These are phyloP conservation scores for Sminthurides bifidus DNA, from an alignment of 1,140 invertebrate species.

Conservation along the genomic window DNA sequence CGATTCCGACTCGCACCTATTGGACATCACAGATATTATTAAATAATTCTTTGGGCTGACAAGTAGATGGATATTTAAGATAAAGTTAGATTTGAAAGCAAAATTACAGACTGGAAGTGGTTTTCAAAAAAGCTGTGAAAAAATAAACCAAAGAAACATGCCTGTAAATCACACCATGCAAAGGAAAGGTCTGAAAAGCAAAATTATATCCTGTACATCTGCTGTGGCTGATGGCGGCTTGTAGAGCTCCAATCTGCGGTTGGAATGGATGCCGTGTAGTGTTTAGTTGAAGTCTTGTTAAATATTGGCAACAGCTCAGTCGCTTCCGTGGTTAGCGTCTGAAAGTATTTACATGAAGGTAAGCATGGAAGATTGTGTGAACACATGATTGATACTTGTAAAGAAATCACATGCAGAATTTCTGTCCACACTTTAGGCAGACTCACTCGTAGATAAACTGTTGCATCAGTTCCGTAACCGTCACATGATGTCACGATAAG, in stretches of 20 bases:
- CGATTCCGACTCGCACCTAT: no score
- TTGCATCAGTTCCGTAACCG: constrained; percentile 91
- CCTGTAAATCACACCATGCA: no score
- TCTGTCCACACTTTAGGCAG: neutral
- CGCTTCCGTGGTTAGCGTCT: constrained; percentile 87
- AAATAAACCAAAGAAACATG: no score
- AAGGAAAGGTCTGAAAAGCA: no score
- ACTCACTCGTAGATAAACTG: constrained; percentile 87
- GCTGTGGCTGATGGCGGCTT: neutral
- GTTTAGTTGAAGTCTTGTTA: constrained; percentile 84
- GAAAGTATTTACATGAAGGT: no score
- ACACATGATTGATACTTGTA: neutral
- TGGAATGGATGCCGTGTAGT: constrained; percentile 67
- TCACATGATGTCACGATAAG: constrained; percentile 84
- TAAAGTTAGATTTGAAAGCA: no score
- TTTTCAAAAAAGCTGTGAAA: no score
- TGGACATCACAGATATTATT: no score
- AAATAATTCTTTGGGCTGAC: no score
- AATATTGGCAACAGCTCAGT: constrained; percentile 92
- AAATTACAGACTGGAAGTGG: no score
- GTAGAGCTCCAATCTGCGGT: constrained; percentile 65
- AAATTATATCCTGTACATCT: constrained; percentile 1
- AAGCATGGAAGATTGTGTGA: constrained; percentile 11
- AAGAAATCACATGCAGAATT: neutral
- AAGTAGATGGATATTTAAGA: no score